Base-by-base conservation (phyloP, 2,888 invertebrate species). In the Dryococelus australis region DNA sequence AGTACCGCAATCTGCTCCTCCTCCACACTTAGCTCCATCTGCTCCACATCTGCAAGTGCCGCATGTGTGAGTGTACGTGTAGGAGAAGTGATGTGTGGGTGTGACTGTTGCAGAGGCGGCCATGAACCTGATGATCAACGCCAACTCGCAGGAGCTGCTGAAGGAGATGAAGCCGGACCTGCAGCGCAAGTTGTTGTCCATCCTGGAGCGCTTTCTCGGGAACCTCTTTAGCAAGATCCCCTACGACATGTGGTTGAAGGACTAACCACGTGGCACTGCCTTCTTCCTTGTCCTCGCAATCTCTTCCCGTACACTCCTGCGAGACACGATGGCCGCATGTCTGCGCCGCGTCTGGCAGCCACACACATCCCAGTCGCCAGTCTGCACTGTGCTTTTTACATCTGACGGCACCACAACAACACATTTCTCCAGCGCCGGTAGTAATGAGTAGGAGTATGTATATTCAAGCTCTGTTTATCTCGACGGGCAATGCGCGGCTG, bases 161-260 rank as follows among this genome's bases (percentile, higher is more conserved):
- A 97, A 96, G 91, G 97, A 97, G 93, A 97, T 97, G 97, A 97
- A 97, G 91, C 97, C 97, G 0, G 95, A 96, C 90, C 93, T 97
- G 87, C 95, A 96, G 91, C 94, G 94, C 89, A 97, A 97, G 92
- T 93, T 97, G 47, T 94, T 97, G 12, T 94, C 94, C 89, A 95
- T 96, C 89, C 96, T 97, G 95, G 94, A 95, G 43, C 94, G 94
- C 86, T 97, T 97, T 91, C 94, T 97, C 86, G 96, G 96, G 90
- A 95, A 95, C 89, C 93, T 97, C 86, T 96, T 97, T 89, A 93
- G 95, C 16, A 95, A 95, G 91, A 95, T 97, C 89, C 97, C 97
- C 0, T 95, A 96, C 90, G 96, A 97, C 90, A 95, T 96, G 90
- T 97, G 96, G 96, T 94, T 97, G 90, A 2, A 80, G 20, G 79